A percentile compares a stretch with the other conserved stretches of the same genome.
Conservation (phyloP, 2,888 invertebrate genomes). For the Mechanitis messenoides region DNA sequence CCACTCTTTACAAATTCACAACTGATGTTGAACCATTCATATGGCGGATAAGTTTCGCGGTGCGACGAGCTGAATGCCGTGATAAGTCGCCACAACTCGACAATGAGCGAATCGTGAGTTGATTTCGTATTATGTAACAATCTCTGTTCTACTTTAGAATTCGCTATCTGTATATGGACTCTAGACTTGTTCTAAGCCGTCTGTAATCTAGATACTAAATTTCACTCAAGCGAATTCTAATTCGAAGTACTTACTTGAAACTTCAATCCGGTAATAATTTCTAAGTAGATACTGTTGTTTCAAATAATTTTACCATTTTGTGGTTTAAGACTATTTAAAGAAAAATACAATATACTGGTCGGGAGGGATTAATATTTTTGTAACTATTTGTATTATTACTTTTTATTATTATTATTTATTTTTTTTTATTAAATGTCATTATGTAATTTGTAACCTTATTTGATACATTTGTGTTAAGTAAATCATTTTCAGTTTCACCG, state of each 20-base stretch:
- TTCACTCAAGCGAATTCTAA: slow-evolving; percentile 29
- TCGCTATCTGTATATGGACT: slow-evolving; percentile 25
- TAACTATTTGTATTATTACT: too few relatives aligned
- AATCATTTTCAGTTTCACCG: not conserved
- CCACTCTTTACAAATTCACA: slow-evolving; percentile 72
- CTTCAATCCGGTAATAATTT: slow-evolving; percentile 24
- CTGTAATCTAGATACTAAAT: slow-evolving; percentile 31
- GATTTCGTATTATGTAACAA: slow-evolving; percentile 42
- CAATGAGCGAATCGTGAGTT: slow-evolving; percentile 57
- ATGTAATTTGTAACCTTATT: not conserved
- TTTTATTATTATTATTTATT: too few relatives aligned
- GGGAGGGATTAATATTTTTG: too few relatives aligned
- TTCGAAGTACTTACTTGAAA: slow-evolving; percentile 24
- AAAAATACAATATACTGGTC: too few relatives aligned
- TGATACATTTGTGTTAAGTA: not conserved
- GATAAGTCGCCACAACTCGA: slow-evolving; percentile 58
- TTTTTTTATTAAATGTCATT: too few relatives aligned
- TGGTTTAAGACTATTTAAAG: too few relatives aligned
- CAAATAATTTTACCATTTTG: not conserved
- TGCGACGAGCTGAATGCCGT: slow-evolving; percentile 57
- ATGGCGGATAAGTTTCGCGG: slow-evolving; percentile 62
- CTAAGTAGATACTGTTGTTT: slow-evolving; percentile 9
- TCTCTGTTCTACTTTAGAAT: slow-evolving; percentile 29
- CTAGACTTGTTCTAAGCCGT: slow-evolving; percentile 22
- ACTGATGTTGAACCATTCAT: slow-evolving; percentile 67